Evolutionary conservation across 2,797 vertebrate species (phyloP).

Genomic region (Gallinago stenura): DNA sequence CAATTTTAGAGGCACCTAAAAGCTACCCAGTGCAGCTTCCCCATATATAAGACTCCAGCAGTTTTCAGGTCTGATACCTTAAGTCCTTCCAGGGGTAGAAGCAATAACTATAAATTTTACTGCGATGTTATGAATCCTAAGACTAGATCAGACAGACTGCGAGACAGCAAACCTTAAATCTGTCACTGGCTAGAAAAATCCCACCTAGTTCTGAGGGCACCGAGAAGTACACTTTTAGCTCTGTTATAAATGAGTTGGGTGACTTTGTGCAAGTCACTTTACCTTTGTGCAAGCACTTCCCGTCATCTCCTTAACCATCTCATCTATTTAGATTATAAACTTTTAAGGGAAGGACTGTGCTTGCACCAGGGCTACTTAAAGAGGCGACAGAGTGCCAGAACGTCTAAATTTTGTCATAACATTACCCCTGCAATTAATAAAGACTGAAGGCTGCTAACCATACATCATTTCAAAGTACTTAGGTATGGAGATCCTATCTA

Average conservation of each 20-base stretch:
- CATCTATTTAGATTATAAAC: background rate
- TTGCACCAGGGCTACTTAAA: background rate
- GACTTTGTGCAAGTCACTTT: background rate
- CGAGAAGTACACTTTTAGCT: background rate
- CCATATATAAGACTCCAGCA: background rate
- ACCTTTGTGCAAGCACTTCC: background rate
- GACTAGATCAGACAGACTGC: background rate
- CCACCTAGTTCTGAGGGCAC: background rate
- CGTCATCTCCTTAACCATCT: background rate
- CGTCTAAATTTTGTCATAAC: background rate
- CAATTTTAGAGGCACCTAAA: background rate
- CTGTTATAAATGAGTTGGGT: background rate
- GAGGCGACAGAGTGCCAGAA: background rate
- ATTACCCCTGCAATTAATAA: background rate
- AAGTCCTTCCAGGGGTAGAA: background rate
- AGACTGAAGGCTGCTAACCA: background rate
- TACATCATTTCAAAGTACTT: background rate
- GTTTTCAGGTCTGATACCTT: background rate
- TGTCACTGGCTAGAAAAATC: background rate
- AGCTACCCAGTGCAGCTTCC: background rate
- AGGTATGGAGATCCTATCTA: background rate
- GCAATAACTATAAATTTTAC: slow-evolving; percentile 19
- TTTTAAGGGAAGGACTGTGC: background rate
- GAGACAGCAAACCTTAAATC: slow-evolving; percentile 45
- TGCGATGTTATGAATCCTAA: background rate